phyloP scores from a whole-genome alignment of 1,140 invertebrate species.

The Apolygus lucorum region DNA sequence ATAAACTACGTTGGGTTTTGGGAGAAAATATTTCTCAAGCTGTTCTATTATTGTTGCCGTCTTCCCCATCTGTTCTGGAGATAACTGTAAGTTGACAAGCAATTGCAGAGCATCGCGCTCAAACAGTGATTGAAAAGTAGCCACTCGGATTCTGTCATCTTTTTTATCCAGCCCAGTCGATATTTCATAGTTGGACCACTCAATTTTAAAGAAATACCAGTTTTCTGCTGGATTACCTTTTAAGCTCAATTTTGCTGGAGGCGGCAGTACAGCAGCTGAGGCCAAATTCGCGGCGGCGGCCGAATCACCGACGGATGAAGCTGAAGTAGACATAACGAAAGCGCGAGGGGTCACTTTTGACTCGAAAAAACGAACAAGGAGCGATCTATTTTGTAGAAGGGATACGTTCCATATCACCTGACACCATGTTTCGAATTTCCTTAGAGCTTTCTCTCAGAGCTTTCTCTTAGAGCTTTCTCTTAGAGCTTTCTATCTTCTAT shows the following conservation, averaged over 20 bases:
- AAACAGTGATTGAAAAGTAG: background rate
- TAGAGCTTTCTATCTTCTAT: background rate
- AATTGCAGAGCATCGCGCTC: background rate
- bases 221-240: background rate
- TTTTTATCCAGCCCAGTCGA: background rate
- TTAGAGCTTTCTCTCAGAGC: too few species aligned
- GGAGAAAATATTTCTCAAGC: background rate
- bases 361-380: too few species aligned
- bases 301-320: too few species aligned
- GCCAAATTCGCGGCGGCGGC: too few species aligned
- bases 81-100: background rate
- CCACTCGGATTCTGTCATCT: background rate
- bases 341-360: too few species aligned
- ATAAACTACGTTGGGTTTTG: background rate
- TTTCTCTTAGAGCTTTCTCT: too few species aligned
- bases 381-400: too few species aligned
- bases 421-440: too few species aligned
- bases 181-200: background rate
- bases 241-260: background rate
- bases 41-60: background rate
- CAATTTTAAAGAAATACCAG: background rate
- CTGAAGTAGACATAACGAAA: too few species aligned
- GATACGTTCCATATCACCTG: too few species aligned
- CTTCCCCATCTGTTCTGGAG: background rate
- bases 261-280: too few species aligned